Percentiles rank a stretch among this genome's conserved stretches.
These are phyloP conservation scores for Penaeus indicus DNA, from an alignment of 1,140 invertebrate species.

Conservation along the genomic window DNA sequence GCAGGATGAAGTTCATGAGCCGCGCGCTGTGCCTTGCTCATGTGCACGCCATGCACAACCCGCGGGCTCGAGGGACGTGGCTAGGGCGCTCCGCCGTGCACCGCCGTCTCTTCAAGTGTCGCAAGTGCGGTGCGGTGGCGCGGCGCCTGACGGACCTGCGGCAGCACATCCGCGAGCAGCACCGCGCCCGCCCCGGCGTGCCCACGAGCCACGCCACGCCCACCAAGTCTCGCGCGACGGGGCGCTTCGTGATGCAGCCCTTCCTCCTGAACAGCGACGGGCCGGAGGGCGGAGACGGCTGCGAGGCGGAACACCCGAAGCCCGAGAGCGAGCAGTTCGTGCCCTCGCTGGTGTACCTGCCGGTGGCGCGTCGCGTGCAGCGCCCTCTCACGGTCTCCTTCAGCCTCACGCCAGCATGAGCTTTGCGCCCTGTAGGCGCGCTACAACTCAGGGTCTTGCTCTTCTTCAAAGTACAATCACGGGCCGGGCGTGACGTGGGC, in stretches of 20 bases:
- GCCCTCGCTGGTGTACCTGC: conserved; percentile 91
- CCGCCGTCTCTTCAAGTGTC: conserved; percentile 73
- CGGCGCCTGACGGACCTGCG: conserved; percentile 77
- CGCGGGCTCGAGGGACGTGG: conserved; percentile 49
- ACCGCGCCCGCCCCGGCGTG: conserved; percentile 65
- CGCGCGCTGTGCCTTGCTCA: conserved; percentile 70
- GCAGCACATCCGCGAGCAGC: conserved; percentile 76
- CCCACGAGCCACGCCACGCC: conserved; percentile 69
- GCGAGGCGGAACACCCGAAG: not conserved
- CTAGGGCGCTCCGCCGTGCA: conserved; percentile 46
- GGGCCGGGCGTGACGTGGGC: conserved; percentile 21
- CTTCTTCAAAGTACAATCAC: conserved; percentile 60
- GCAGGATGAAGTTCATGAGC: conserved; percentile 71
- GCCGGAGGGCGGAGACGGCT: conserved; percentile 40
- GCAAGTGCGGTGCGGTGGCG: conserved; percentile 78
- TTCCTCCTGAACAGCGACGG: conserved; percentile 79
- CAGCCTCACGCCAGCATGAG: conserved; percentile 87
- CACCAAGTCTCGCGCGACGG: conserved; percentile 68
- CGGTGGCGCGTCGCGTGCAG: conserved; percentile 86
- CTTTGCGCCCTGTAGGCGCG: conserved; percentile 29
- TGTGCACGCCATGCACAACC: conserved; percentile 70
- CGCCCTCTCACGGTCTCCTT: conserved; percentile 88
- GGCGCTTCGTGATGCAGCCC: conserved; percentile 83
- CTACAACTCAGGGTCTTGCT: conserved; percentile 55
- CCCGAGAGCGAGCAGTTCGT: conserved; percentile 75